Base-by-base conservation (phyloP, 2,797 vertebrate genomes). In the Euphonia xanthogaster region DNA sequence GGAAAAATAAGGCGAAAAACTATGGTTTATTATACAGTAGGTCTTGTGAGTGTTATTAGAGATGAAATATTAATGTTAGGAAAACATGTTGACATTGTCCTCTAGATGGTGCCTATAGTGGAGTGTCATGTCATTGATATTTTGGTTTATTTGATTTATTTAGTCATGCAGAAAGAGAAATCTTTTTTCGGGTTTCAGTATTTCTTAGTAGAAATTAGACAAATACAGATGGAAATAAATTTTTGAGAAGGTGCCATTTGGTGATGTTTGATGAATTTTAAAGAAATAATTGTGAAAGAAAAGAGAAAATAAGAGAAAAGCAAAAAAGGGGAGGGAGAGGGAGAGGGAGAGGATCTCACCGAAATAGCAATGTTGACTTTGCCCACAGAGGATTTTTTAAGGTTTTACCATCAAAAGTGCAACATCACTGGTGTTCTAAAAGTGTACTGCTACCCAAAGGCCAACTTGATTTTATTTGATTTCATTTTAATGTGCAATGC, bases 51-150 rank as follows among this genome's bases (percentile, higher is more conserved):
- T 75, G 23, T 85, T 95, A 83, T 74, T 67, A 91, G 76, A 55
- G 45, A 93, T 94, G 91, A 97, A 96, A 93, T 95, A 94, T 94
- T 96, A 82, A 95, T 89, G 81, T 83, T 93, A 93, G 60, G 44
- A 96, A 96, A 96, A 95, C 61, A 93, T 92, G 67, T 89, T 89
- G 77, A 87, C 80, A 85, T 89, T 2, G 4, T 90, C 65, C 45
- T 94, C 80, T 93, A 86, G 77, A 92, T 67, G 71, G 14, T 85
- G 53, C 61, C 88, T 93, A 6, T 57, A 95, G 39, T 82, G 42
- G 84, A 93, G 89, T 90, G 70, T 92, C 93, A 83, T 79, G 88
- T 93, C 81, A 89, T 82, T 78, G 75, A 39, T 95, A 74, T 73
- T 88, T 94, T 88, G 54, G 35, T 70, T 92, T 90, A 74, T 91